A percentile compares a stretch with the other conserved stretches of the same genome.
Conservation (phyloP, 1,140 invertebrate genomes). For the Drosophila sechellia region DNA sequence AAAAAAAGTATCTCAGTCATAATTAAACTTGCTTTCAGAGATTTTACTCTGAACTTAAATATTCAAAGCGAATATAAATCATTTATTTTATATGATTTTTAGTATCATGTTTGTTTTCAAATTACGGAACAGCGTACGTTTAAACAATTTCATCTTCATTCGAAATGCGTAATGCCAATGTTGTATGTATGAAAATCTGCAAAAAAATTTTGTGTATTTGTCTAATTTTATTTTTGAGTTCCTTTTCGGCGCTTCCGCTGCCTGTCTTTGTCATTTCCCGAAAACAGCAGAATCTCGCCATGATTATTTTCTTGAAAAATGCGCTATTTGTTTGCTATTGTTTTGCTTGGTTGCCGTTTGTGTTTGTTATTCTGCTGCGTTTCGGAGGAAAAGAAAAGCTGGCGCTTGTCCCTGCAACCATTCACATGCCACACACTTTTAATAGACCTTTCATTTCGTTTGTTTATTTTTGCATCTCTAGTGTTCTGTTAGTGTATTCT, state of each 20-base stretch:
- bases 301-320: slow-evolving; percentile 47
- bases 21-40: too few relatives aligned
- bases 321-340: slow-evolving; percentile 41
- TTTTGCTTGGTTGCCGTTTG: slow-evolving; percentile 12
- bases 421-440: slow-evolving; percentile 43
- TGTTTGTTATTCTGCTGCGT: slow-evolving; percentile 10
- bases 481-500: slow-evolving; percentile 30
- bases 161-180: slow-evolving; percentile 10
- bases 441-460: slow-evolving; percentile 32
- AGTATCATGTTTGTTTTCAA: background rate
- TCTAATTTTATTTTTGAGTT: slow-evolving; percentile 40
- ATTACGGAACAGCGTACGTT: background rate
- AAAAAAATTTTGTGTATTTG: slow-evolving; percentile 30
- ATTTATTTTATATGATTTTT: background rate
- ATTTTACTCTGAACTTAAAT: too few relatives aligned
- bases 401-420: slow-evolving; percentile 38
- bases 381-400: slow-evolving; percentile 40
- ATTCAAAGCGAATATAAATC: background rate
- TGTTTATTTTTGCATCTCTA: slow-evolving; percentile 28
- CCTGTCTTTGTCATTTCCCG: slow-evolving; percentile 46
- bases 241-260: slow-evolving; percentile 39
- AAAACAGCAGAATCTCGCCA: slow-evolving; percentile 18
- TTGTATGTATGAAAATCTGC: slow-evolving; percentile 18
- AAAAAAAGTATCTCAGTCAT: background rate
- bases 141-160: slow-evolving; percentile 27